Evolutionary conservation across 2,888 invertebrate genomes (phyloP).

Genomic region (Boloria selene): DNA sequence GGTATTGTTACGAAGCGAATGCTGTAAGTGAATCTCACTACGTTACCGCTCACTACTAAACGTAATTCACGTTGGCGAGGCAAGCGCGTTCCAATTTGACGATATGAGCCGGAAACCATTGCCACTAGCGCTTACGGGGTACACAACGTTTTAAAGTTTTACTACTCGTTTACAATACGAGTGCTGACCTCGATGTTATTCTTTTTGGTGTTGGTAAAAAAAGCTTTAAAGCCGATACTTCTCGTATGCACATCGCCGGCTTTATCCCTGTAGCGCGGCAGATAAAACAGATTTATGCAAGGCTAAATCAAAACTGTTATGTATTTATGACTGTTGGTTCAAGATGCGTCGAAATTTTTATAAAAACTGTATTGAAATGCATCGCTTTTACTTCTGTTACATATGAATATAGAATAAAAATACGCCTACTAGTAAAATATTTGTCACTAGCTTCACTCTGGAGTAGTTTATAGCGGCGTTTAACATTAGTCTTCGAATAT

Average conservation of each 20-base stretch:
- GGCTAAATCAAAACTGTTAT: conserved; percentile 16
- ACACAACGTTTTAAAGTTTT: conserved; percentile 52
- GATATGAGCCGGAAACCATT: conserved; percentile 60
- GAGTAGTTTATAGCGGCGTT: conserved; percentile 11
- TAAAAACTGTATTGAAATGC: conserved; percentile 6
- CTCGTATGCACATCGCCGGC: conserved; percentile 20
- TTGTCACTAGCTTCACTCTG: conserved; percentile 1
- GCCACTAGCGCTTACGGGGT: conserved; percentile 47
- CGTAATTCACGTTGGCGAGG: conserved; percentile 53
- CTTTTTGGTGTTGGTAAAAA: conserved; percentile 41
- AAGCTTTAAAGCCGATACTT: conserved; percentile 35
- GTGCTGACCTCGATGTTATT: conserved; percentile 42
- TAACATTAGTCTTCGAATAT: conserved; percentile 27
- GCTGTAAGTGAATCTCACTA: conserved; percentile 59
- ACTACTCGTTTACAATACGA: conserved; percentile 49
- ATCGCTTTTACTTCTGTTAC: neutral
- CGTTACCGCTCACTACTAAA: conserved; percentile 47
- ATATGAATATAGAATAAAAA: neutral
- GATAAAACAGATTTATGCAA: conserved; percentile 17
- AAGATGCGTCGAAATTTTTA: conserved; percentile 12
- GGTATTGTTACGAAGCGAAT: conserved; percentile 63
- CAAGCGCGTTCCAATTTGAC: conserved; percentile 55
- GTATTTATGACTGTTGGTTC: conserved; percentile 14
- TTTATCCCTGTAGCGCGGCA: conserved; percentile 19
- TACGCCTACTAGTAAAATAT: neutral